phyloP scores from a whole-genome alignment of 2,113 vertebrate species.

The Penelope pileata region DNA sequence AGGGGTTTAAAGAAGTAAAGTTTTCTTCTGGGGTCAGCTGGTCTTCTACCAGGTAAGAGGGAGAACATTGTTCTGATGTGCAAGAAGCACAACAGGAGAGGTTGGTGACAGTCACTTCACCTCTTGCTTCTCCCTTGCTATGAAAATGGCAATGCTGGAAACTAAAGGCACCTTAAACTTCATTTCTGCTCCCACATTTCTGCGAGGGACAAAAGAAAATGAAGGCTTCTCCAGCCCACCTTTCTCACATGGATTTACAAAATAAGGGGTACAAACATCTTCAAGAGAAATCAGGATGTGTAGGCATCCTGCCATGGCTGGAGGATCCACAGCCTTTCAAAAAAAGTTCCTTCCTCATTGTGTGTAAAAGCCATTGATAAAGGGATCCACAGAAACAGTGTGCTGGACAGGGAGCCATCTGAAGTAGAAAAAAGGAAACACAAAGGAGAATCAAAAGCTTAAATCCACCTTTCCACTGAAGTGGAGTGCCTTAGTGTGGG shows the following conservation, averaged over 20 bases:
- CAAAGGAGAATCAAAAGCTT: not conserved
- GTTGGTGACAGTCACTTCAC: not conserved
- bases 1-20: not conserved
- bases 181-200: not conserved
- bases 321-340: not conserved
- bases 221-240: not conserved
- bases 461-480: not conserved
- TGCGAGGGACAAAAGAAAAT: not conserved
- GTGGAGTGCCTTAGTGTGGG: rapidly evolving
- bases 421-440: not conserved
- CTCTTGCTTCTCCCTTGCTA: not conserved
- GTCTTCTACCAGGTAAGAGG: not conserved
- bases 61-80: not conserved
- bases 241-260: not conserved
- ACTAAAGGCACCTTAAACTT: not conserved
- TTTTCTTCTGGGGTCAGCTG: not conserved
- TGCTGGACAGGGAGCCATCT: not conserved
- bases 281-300: not conserved
- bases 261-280: not conserved
- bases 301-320: not conserved
- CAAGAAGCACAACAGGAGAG: not conserved
- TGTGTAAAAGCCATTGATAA: not conserved
- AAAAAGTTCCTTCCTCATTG: not conserved
- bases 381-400: not conserved
- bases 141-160: not conserved